These are phyloP conservation scores for Drosophila paucipuncta DNA, from an alignment of 2,888 invertebrate species.

Conservation along the genomic window DNA sequence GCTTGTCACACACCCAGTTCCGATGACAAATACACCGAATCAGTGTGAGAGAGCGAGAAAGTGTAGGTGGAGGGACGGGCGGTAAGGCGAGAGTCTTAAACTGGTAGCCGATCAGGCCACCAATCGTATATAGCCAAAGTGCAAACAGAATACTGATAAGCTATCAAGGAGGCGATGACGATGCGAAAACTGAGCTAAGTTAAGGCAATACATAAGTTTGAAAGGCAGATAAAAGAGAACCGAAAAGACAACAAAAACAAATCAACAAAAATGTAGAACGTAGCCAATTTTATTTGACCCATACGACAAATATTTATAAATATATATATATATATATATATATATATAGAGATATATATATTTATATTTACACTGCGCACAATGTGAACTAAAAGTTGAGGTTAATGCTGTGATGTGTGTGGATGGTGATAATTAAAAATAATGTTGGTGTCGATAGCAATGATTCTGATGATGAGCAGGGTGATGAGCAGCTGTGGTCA, in stretches of 20 bases:
- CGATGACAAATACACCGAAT: not conserved
- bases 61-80: not conserved
- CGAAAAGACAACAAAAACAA: constrained; percentile 3
- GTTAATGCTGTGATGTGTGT: not conserved
- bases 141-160: constrained; percentile 41
- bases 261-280: constrained; percentile 12
- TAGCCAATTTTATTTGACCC: constrained; percentile 61
- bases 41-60: not conserved
- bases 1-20: not conserved
- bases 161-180: constrained; percentile 43
- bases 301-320: constrained; percentile 22
- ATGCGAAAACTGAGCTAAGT: not conserved
- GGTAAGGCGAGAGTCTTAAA: not conserved
- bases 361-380: constrained; percentile 3
- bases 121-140: constrained; percentile 26
- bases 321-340: not conserved
- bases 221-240: constrained; percentile 15
- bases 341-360: not conserved
- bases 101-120: constrained; percentile 47
- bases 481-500: constrained; percentile 6
- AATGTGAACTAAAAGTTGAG: constrained; percentile 11
- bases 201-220: not conserved
- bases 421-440: not conserved
- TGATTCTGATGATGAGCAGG: not conserved
- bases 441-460: constrained; percentile 8